Percentiles rank a stretch among this genome's conserved stretches.
Evolutionary conservation across 2,797 vertebrate species (phyloP).

Genomic region (Onychomys leucogaster): DNA sequence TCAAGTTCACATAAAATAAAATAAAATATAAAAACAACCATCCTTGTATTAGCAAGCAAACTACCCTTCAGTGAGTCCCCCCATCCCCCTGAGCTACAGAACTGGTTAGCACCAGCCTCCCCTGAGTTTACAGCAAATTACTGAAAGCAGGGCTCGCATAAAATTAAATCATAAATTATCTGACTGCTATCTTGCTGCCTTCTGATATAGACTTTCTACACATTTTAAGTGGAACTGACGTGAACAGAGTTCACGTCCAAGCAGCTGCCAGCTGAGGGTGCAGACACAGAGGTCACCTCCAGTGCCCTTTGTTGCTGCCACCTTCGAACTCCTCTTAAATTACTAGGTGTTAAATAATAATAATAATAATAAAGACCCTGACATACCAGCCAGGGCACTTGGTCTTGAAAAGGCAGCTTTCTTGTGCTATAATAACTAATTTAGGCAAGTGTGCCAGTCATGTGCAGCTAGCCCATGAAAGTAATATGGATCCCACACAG

Average conservation of each 20-base stretch:
- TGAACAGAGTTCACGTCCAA: constrained; percentile 89
- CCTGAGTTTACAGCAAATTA: constrained; percentile 97
- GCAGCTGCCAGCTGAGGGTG: constrained; percentile 89
- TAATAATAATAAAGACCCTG: constrained; percentile 35
- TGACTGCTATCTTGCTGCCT: constrained; percentile 95
- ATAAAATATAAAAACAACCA: constrained; percentile 93
- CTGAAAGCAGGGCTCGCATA: constrained; percentile 97
- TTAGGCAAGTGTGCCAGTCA: constrained; percentile 89
- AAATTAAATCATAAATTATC: constrained; percentile 99
- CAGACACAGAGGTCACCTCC: constrained; percentile 89
- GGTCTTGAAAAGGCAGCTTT: constrained; percentile 86
- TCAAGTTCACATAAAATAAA: constrained; percentile 92
- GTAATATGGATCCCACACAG: constrained; percentile 89
- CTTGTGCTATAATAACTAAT: constrained; percentile 88
- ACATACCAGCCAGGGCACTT: constrained; percentile 82
- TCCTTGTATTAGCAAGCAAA: constrained; percentile 92
- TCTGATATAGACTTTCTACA: constrained; percentile 92
- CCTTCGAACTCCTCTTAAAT: constrained; percentile 91
- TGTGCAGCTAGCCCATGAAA: constrained; percentile 86
- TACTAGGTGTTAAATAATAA: constrained; percentile 83
- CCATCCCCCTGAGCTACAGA: constrained; percentile 92
- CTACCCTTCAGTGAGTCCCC: constrained; percentile 90
- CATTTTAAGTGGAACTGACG: constrained; percentile 92
- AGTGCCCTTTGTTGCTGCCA: constrained; percentile 87
- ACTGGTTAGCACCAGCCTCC: constrained; percentile 93